Evolutionary conservation across 2,888 invertebrate genomes (phyloP), one percentile per base, ranked within the genome.

Genomic region (Lamproptera curius): DNA sequence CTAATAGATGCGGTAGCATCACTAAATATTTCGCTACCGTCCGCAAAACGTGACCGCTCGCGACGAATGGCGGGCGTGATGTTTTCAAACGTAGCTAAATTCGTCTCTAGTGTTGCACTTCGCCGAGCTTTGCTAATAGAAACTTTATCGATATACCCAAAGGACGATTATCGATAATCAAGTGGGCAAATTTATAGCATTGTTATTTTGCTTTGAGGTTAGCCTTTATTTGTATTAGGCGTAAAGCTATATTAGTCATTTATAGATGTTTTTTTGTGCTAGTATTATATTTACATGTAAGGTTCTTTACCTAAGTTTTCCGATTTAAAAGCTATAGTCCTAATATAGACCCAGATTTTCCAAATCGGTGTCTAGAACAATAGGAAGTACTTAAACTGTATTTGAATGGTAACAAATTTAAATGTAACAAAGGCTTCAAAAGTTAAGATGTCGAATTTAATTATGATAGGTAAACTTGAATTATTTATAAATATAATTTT

Each of bases 51-150:
- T 84, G 85, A 85, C 81, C 66, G 66, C 58, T 60, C 63, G 81
- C 80, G 80, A 81, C 78, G 79, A 77, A 81, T 80, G 70, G 75
- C 76, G 74, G 78, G 76, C 82, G 79, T 80, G 82, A 82, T 73
- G 77, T 70, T 70, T 72, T 62, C 64, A 66, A 75, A 76, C 74
- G 70, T 67, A 69, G 65, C 59, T 69, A 68, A 80, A 84, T 83
- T 76, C 68, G 70, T 73, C 70, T 70, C 68, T 67, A 79, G 76
- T 78, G 78, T 49, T 46, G 47, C 36, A 59, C 56, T 62, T 51
- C 50, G 40, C 17, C 63, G 63, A 57, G 50, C 59, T 54, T 61
- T 50, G 50, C 48, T 23, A 66, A 64, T 57, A 53, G 60, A 41
- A 42, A 61, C 67, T 57, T 55, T 72, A 40, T 20, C 36, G 8